Conservation (phyloP, 1,140 invertebrate genomes). For the Cylas formicarius region DNA sequence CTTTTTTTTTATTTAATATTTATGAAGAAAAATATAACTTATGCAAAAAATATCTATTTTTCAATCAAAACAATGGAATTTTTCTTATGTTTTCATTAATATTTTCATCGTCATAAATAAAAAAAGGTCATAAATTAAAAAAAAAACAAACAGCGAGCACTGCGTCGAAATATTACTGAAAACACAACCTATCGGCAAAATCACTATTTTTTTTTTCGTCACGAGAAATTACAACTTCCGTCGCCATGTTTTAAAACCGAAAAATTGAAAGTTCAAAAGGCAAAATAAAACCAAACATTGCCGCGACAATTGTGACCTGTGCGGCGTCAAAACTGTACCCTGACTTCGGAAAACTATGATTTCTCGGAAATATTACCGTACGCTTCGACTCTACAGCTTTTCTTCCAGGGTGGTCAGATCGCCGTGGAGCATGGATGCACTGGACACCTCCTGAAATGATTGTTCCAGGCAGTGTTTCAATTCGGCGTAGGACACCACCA, state of each 20-base stretch:
- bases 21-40: conserved; percentile 28
- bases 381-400: conserved; percentile 22
- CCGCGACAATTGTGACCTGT: too few species aligned
- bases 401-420: conserved; percentile 18
- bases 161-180: conserved; percentile 20
- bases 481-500: conserved; percentile 91
- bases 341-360: too few species aligned
- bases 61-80: conserved; percentile 22
- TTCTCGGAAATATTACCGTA: too few species aligned
- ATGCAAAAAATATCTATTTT: conserved; percentile 27
- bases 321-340: too few species aligned
- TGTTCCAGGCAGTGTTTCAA: conserved; percentile 90
- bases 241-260: too few species aligned
- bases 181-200: conserved; percentile 13
- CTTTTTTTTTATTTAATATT: conserved; percentile 12
- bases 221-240: too few species aligned
- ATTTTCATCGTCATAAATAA: conserved; percentile 3
- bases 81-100: conserved; percentile 21
- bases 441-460: conserved; percentile 68
- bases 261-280: too few species aligned
- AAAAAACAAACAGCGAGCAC: conserved; percentile 1
- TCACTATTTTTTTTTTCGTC: background rate
- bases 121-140: conserved; percentile 4
- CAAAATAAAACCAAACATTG: too few species aligned
- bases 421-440: conserved; percentile 19